Base-by-base conservation (phyloP, 2,113 vertebrate species). In the Entomyzon cyanotis region DNA sequence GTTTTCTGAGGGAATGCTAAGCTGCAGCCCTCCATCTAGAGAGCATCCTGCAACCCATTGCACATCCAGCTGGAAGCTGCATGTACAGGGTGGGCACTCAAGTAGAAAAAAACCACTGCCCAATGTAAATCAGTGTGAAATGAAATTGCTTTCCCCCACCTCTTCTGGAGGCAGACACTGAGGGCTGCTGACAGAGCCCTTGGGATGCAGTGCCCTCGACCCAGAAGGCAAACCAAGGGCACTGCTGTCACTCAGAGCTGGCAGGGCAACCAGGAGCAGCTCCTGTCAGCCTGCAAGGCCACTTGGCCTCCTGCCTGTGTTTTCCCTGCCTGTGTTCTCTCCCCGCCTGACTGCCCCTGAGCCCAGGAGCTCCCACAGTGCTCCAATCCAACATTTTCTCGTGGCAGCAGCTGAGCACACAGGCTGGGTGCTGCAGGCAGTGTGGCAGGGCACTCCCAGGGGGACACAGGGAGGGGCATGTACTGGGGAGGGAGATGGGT, bases 191-290 rank as follows among this genome's bases (percentile, higher is more conserved):
- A 14, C 25, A 28, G 28, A 91, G 33, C 2, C 2, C 24, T 2
- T 2, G 47, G 22, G 15, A 55, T 2, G 9, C 0, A 0, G 7
- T 62, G 11, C 5, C 33, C 35, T 71, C 0, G 0, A 47, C 15
- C 30, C 2, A 1, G 18, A 1, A 21, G 58, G 56, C 20, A 55
- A 88, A 21, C 24, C 47, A n/a, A 86, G 52, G 70, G 22, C 65
- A 71, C 39, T 71, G 62, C 42, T 63, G 12, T 30, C 4, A 5
- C 59, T 80, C 3, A 2, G 31, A 49, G 24, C 47, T 67, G 50
- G 23, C 59, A 81, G 79, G 31, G 24, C 3, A 12, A 30, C 19
- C 14, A 0, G 0, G 11, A 90, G 28, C 47, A 44, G 56, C 62
- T 63, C 31, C 74, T 3, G 5, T 12, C 28, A 95, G 56, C 39